These are phyloP conservation scores for Philypnodon macrostomus DNA, from an alignment of 2,797 vertebrate genomes.

Conservation along the genomic window DNA sequence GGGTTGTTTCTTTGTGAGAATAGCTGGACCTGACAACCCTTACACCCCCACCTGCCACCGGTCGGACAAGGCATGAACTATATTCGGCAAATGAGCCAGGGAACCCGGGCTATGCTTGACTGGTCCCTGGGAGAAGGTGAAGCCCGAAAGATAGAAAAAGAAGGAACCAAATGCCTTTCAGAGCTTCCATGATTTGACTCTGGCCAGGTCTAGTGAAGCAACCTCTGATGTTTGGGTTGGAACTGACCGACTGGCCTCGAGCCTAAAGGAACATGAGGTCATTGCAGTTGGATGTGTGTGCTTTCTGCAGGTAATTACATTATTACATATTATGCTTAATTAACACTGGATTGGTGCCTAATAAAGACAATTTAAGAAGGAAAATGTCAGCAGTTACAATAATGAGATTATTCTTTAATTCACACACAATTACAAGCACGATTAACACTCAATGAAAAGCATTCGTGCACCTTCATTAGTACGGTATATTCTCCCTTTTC, in stretches of 20 bases:
- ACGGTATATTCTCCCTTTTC: too few relatives aligned
- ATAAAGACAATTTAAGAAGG: conserved; percentile 24
- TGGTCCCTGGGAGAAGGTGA: conserved; percentile 46
- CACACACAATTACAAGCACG: conserved; percentile 25
- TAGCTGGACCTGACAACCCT: conserved; percentile 49
- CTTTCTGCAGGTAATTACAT: conserved; percentile 9
- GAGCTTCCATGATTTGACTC: conserved; percentile 53
- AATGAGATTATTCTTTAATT: conserved; percentile 34
- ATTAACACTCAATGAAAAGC: conserved; percentile 44
- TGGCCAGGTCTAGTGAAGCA: conserved; percentile 27
- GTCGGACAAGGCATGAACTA: conserved; percentile 59
- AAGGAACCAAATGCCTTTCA: conserved; percentile 36
- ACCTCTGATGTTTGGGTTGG: conserved; percentile 38
- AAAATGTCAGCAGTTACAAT: conserved; percentile 39
- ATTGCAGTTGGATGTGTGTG: conserved; percentile 12
- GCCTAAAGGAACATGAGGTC: conserved; percentile 17
- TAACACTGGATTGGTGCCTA: conserved; percentile 19
- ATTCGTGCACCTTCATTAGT: conserved; percentile 19
- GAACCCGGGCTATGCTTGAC: conserved; percentile 49
- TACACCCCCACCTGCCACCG: conserved; percentile 52
- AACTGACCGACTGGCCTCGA: conserved; percentile 13
- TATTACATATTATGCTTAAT: conserved; percentile 10
- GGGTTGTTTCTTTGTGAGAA: conserved; percentile 28
- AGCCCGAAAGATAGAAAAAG: conserved; percentile 31
- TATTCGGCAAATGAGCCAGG: conserved; percentile 65